phyloP scores from a whole-genome alignment of 2,797 vertebrate species.

The Myotis myotis region DNA sequence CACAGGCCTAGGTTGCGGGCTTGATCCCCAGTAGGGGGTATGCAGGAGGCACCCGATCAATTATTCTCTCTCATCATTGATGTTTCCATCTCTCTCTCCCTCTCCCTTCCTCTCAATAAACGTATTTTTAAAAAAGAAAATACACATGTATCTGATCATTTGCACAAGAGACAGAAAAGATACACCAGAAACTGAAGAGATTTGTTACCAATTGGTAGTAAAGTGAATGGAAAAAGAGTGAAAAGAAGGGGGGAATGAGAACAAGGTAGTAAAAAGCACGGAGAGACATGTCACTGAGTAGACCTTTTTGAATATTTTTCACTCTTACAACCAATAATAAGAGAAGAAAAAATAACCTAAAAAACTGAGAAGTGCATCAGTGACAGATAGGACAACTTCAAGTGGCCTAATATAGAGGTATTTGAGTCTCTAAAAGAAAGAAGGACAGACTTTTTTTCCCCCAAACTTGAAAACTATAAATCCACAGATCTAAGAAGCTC shows the following conservation, averaged over 20 bases:
- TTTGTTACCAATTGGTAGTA: background rate
- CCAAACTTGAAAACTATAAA: slow-evolving; percentile 19
- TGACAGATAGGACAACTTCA: background rate
- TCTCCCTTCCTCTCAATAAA: no score
- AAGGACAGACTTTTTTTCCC: background rate
- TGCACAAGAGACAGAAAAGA: background rate
- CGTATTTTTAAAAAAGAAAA: background rate
- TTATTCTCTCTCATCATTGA: no score
- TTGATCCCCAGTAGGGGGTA: no score
- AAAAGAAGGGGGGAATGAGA: background rate
- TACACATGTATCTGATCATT: background rate
- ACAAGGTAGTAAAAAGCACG: background rate
- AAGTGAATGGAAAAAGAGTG: background rate
- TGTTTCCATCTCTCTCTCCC: no score
- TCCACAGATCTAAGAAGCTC: background rate
- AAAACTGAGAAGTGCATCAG: background rate
- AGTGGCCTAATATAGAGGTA: background rate
- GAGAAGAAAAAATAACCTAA: slow-evolving; percentile 6
- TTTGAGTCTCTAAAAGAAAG: background rate
- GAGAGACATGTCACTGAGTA: background rate
- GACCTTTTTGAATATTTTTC: background rate
- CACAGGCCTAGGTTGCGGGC: no score
- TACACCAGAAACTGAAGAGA: slow-evolving; percentile 25
- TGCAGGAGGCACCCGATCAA: no score
- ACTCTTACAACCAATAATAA: slow-evolving; percentile 8